These are phyloP conservation scores for Elachura formosa DNA, from an alignment of 2,113 vertebrate genomes.

Conservation along the genomic window DNA sequence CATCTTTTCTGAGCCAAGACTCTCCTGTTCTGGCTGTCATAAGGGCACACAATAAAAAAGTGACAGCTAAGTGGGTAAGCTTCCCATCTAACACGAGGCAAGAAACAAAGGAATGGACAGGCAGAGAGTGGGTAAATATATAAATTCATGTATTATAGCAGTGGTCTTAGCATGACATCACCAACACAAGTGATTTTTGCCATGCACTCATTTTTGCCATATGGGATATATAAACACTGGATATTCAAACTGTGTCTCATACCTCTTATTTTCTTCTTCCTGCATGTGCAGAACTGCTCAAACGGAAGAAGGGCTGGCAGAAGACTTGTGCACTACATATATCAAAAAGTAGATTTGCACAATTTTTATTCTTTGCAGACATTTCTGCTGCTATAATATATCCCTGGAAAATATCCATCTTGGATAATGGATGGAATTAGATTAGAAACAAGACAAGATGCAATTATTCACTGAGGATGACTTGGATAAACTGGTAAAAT, in stretches of 20 bases:
- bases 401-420: constrained; percentile 45
- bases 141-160: neutral
- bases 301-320: neutral
- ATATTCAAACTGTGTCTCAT: neutral
- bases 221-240: neutral
- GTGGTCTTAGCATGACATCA: neutral
- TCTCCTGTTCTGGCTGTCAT: neutral
- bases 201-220: neutral
- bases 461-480: constrained; percentile 27
- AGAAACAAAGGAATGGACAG: neutral
- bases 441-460: constrained; percentile 35
- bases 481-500: constrained; percentile 14
- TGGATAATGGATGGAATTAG: constrained; percentile 46
- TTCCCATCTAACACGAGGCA: neutral
- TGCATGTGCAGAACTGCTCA: neutral
- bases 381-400: neutral
- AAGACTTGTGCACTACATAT: neutral
- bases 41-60: neutral
- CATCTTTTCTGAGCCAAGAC: neutral
- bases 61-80: neutral
- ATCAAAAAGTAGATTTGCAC: neutral
- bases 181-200: neutral
- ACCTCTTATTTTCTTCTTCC: neutral
- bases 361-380: constrained; percentile 22
- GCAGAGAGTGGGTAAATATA: neutral